phyloP scores from a whole-genome alignment of 2,113 vertebrate species.

The Typhlomys cinereus region DNA sequence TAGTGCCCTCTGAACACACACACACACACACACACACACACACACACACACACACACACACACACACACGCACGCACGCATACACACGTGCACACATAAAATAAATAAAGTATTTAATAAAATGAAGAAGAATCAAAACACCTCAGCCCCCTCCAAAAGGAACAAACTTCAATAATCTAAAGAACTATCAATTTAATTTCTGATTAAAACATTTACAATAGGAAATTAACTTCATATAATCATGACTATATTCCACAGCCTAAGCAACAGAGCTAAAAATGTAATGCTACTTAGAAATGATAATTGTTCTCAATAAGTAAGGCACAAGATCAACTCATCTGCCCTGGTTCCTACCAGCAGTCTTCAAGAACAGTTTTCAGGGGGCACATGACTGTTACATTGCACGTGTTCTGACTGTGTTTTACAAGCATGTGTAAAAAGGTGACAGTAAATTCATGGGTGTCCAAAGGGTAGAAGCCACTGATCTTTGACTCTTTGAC shows the following conservation, averaged over 20 bases:
- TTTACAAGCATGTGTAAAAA: neutral
- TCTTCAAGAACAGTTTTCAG: slow-evolving; percentile 6
- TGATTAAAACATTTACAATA: slow-evolving; percentile 31
- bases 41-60: no score
- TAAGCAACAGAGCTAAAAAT: neutral
- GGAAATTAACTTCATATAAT: slow-evolving; percentile 23
- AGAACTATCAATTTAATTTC: slow-evolving; percentile 15
- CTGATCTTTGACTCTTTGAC: neutral
- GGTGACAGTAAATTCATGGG: neutral
- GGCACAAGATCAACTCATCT: neutral
- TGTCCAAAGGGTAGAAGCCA: neutral
- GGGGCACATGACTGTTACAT: neutral
- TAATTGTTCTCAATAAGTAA: slow-evolving; percentile 14
- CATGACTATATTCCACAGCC: neutral
- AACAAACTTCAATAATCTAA: slow-evolving; percentile 4
- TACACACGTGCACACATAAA: no score
- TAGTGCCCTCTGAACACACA: no score
- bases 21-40: no score
- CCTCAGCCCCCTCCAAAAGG: neutral
- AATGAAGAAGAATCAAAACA: no score
- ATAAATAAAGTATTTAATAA: no score
- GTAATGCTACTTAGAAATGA: neutral
- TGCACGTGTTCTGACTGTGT: neutral
- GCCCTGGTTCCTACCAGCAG: neutral
- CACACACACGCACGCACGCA: no score